Evolutionary conservation across 2,797 vertebrate genomes (phyloP).

Genomic region (Sciurus vulgaris): DNA sequence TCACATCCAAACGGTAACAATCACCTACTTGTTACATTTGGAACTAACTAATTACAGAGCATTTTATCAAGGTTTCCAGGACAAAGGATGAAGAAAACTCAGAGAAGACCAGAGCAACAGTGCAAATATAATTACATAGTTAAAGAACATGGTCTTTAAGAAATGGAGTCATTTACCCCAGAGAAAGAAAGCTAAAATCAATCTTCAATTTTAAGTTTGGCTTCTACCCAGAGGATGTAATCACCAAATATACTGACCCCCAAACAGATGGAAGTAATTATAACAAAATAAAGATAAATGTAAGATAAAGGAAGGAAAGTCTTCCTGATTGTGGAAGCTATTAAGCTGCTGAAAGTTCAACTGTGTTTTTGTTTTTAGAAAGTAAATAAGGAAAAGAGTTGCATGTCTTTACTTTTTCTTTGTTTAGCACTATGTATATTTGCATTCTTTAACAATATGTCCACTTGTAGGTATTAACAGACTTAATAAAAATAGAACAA

Average conservation of each 20-base stretch:
- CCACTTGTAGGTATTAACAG: neutral
- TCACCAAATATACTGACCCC: neutral
- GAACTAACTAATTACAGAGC: neutral
- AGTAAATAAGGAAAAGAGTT: slow-evolving; percentile 39
- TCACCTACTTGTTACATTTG: neutral
- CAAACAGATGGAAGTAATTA: slow-evolving; percentile 63
- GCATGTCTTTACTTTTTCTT: neutral
- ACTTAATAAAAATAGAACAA: neutral
- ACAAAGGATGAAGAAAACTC: slow-evolving; percentile 47
- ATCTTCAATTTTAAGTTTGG: slow-evolving; percentile 50
- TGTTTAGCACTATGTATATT: neutral
- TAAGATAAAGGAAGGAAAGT: slow-evolving; percentile 54
- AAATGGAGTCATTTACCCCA: slow-evolving; percentile 25
- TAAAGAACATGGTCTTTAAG: slow-evolving; percentile 13
- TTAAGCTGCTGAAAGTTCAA: neutral
- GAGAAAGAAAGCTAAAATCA: slow-evolving; percentile 52
- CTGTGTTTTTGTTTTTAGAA: slow-evolving; percentile 45
- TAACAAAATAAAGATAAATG: slow-evolving; percentile 33
- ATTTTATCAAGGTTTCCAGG: neutral
- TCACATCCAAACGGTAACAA: too few relatives aligned
- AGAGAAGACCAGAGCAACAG: neutral
- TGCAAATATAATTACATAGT: neutral
- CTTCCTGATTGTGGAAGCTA: neutral
- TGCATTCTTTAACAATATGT: neutral
- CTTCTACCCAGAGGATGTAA: slow-evolving; percentile 15